Evolutionary conservation across 2,113 vertebrate species (phyloP).

Genomic region (Rhegmatorhina hoffmannsi): DNA sequence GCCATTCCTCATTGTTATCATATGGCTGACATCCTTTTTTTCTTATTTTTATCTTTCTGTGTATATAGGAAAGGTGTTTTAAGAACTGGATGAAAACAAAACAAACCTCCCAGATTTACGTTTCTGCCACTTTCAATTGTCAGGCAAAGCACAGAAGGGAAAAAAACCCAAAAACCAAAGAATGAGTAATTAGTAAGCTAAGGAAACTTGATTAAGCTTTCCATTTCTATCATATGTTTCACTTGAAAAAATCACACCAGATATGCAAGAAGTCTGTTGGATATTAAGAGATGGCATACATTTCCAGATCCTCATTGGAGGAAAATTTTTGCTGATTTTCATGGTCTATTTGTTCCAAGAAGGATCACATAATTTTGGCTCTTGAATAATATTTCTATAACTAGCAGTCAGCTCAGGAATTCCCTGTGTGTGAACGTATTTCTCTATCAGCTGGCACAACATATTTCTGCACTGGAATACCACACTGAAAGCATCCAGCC

Average conservation of each 20-base stretch:
- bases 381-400: slow-evolving; percentile 20
- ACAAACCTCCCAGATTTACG: neutral
- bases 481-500: neutral
- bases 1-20: neutral
- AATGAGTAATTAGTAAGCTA: slow-evolving; percentile 36
- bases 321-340: slow-evolving; percentile 41
- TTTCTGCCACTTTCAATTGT: neutral
- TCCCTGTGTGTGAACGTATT: neutral
- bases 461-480: neutral
- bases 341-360: slow-evolving; percentile 33
- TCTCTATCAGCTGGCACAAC: neutral
- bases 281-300: slow-evolving; percentile 28
- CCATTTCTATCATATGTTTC: slow-evolving; percentile 34
- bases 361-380: slow-evolving; percentile 43
- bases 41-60: neutral
- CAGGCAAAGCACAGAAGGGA: neutral
- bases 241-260: slow-evolving; percentile 1
- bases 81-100: neutral
- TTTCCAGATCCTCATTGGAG: slow-evolving; percentile 9
- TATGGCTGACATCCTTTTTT: neutral
- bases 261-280: neutral
- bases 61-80: neutral
- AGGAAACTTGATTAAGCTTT: slow-evolving; percentile 45
- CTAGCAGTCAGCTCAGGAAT: neutral
- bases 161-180: neutral